These are phyloP conservation scores for Oxycera nigricornis DNA, from an alignment of 2,888 invertebrate species.

Conservation along the genomic window DNA sequence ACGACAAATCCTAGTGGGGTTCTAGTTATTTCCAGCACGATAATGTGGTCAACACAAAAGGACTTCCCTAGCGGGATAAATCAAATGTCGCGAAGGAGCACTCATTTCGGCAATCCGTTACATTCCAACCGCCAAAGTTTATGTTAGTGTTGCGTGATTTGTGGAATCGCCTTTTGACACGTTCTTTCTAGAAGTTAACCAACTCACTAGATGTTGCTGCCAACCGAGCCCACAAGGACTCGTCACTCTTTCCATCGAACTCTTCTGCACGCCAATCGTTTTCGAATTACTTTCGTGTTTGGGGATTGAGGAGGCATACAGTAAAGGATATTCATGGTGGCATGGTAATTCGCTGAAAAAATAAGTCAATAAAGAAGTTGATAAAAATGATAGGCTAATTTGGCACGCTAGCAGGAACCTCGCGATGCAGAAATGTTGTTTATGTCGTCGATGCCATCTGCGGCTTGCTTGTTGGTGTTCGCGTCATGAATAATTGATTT, in stretches of 20 bases:
- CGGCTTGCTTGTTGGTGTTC: neutral
- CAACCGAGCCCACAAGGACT: neutral
- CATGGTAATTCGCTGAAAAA: conserved; percentile 30
- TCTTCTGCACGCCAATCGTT: conserved; percentile 22
- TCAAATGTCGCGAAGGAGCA: conserved; percentile 7
- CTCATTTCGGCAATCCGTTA: neutral
- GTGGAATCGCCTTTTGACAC: conserved; percentile 24
- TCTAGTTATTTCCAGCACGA: conserved; percentile 1
- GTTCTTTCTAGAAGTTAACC: neutral
- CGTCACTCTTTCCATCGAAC: neutral
- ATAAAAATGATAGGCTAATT: conserved; percentile 20
- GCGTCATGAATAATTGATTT: neutral
- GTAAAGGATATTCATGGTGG: conserved; percentile 26
- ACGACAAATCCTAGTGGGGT: neutral
- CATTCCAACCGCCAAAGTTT: conserved; percentile 2
- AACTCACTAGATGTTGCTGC: neutral
- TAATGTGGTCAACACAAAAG: neutral
- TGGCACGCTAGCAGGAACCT: conserved; percentile 21
- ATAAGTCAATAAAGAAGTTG: conserved; percentile 19
- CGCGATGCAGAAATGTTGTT: neutral
- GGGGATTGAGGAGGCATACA: conserved; percentile 22
- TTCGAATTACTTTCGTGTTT: conserved; percentile 33
- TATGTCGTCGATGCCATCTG: neutral
- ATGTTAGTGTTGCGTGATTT: conserved; percentile 26
- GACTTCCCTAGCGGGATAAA: conserved; percentile 19